Evolutionary conservation across 2,113 vertebrate species (phyloP), one percentile per base, ranked within the genome.

Genomic region (Callipepla squamata): DNA sequence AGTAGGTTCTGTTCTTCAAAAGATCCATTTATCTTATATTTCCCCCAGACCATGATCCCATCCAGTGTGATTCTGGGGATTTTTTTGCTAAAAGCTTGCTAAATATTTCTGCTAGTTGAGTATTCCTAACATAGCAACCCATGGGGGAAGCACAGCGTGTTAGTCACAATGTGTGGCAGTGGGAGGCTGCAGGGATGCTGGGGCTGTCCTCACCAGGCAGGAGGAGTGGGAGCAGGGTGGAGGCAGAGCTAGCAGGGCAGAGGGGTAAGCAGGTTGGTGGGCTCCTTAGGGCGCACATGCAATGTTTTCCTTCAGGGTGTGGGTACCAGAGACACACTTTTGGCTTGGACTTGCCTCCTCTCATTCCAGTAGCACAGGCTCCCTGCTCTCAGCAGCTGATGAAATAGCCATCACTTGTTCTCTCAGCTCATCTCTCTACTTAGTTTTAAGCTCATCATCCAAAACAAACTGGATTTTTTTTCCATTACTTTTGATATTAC

Each of bases 1-100:
- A 88, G 82, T 36, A 92, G 80, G 87, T 92, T 97, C 95, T 96
- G 85, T 94, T 96, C 72, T 92, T 28, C 77, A 76, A 59, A 91
- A 85, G 53, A 79, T 79, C 58, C 85, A 95, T 97, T 97, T 93
- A 92, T 96, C 90, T 57, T 47, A 16, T 11, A 65, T 73, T 61
- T 50, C 80, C 30, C 85, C 34, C 48, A 77, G 67, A 72, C 75
- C 79, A 36, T 59, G 40, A 9, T 69, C 63, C 50, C 82, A 77
- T 88, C 92, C 92, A 80, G 23, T 80, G n/a, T 0, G 3, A 62
- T 80, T 80, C 90, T 96, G 92, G 82, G 92, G 92, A 90, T 87
- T 92, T 93, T 51, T 85, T 62, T 58, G 11, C 70, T 81, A 81
- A 81, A 92, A 92, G 57, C 5, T 3, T 72, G 72, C 65, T 84